Percentiles rank a stretch among this genome's conserved stretches.
phyloP scores from a whole-genome alignment of 1,140 invertebrate genomes.

The Hylyphantes graminicola region DNA sequence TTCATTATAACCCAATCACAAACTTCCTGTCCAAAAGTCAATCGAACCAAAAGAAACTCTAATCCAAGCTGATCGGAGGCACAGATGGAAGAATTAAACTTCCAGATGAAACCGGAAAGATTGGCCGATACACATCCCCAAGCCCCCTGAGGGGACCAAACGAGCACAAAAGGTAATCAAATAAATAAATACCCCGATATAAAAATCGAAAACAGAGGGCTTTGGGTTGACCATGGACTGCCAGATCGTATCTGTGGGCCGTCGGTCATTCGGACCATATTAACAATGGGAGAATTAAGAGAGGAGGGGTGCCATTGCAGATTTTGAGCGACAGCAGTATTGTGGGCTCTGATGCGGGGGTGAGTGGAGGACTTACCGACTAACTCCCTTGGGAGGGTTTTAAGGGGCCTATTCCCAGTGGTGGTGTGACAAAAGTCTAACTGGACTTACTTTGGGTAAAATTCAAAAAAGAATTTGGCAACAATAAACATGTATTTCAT shows the following conservation, averaged over 20 bases:
- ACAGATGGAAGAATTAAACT: constrained; percentile 44
- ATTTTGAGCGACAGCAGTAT: too few relatives aligned
- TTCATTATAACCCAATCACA: too few relatives aligned
- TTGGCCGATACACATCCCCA: constrained; percentile 74
- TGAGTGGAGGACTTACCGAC: too few relatives aligned
- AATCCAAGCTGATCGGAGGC: constrained; percentile 34
- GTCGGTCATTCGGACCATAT: constrained; percentile 26
- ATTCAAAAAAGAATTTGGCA: too few relatives aligned
- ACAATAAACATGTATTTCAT: too few relatives aligned
- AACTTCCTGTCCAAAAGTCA: neutral
- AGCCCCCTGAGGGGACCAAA: constrained; percentile 61
- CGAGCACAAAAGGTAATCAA: constrained; percentile 39
- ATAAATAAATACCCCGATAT: constrained; percentile 43
- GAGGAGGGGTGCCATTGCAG: neutral
- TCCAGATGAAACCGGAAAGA: constrained; percentile 76
- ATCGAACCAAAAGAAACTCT: constrained; percentile 24
- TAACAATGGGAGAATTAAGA: constrained; percentile 24
- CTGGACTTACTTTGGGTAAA: too few relatives aligned
- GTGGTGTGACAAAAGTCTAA: too few relatives aligned
- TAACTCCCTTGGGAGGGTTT: neutral
- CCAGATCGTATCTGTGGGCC: constrained; percentile 37
- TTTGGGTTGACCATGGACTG: constrained; percentile 21
- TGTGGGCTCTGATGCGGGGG: too few relatives aligned
- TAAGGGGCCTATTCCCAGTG: neutral
- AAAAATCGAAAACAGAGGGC: constrained; percentile 21